Percentiles rank a stretch among this genome's conserved stretches.
phyloP scores from a whole-genome alignment of 2,888 invertebrate genomes.

The Lumbricus terrestris region DNA sequence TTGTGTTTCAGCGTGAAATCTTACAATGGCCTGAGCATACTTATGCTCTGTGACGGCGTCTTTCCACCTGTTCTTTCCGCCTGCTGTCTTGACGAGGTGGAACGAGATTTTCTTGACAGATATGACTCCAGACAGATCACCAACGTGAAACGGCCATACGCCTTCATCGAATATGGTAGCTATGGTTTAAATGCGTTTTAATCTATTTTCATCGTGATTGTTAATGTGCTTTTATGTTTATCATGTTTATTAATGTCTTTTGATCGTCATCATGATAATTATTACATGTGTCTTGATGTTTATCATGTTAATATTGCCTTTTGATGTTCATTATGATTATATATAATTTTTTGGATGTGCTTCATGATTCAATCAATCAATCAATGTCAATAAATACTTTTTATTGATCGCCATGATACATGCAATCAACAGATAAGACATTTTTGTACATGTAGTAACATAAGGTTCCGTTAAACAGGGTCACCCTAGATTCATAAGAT shows the following conservation, averaged over 20 bases:
- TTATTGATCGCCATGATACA: too few species aligned
- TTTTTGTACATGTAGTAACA: too few species aligned
- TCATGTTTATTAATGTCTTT: too few species aligned
- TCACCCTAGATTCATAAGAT: too few species aligned
- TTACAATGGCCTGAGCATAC: conserved; percentile 55
- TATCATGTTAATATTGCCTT: background rate
- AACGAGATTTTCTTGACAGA: conserved; percentile 58
- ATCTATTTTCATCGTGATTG: too few species aligned
- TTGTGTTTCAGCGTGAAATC: conserved; percentile 51
- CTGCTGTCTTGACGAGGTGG: conserved; percentile 61
- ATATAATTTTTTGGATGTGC: too few species aligned
- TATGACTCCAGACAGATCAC: conserved; percentile 56
- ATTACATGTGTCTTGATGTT: background rate
- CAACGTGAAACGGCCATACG: conserved; percentile 58
- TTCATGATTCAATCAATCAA: too few species aligned
- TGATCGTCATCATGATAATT: too few species aligned
- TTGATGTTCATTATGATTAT: background rate
- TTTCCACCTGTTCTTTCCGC: conserved; percentile 61
- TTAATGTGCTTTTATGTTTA: too few species aligned
- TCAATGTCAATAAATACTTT: too few species aligned
- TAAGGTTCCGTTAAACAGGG: too few species aligned
- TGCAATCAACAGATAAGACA: too few species aligned
- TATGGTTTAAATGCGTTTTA: background rate
- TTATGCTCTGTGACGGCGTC: conserved; percentile 57
- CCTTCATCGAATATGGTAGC: conserved; percentile 61